phyloP scores from a whole-genome alignment of 2,113 vertebrate genomes.

The Corapipo altera region DNA sequence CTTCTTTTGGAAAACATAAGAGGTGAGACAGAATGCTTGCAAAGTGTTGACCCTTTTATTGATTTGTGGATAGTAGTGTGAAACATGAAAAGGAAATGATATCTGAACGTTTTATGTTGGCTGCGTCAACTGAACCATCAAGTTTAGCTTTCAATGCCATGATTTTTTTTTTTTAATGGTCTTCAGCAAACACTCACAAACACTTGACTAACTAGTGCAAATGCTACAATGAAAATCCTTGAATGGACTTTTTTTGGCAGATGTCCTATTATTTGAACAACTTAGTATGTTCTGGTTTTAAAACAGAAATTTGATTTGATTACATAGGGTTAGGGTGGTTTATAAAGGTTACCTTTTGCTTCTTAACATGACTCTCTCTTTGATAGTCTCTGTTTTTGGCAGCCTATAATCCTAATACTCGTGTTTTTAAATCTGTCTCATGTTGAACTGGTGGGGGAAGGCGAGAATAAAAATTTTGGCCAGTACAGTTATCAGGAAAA shows the following conservation, averaged over 20 bases:
- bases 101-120: background rate
- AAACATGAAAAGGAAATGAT: background rate
- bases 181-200: background rate
- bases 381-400: background rate
- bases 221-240: background rate
- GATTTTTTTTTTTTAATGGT: background rate
- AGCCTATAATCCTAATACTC: background rate
- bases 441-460: background rate
- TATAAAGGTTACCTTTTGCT: conserved; percentile 15
- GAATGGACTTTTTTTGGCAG: background rate
- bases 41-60: background rate
- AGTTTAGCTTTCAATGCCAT: background rate
- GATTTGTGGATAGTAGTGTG: background rate
- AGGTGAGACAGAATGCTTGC: background rate
- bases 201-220: background rate
- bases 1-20: background rate
- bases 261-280: background rate
- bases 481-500: background rate
- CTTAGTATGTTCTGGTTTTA: background rate
- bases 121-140: background rate
- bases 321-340: background rate
- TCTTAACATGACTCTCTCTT: background rate
- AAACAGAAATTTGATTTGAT: conserved; percentile 1
- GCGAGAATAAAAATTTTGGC: background rate
- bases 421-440: background rate